Percentiles rank a stretch among this genome's conserved stretches.
Conservation (phyloP, 2,113 vertebrate species). For the Cyprinodon variegatus region DNA sequence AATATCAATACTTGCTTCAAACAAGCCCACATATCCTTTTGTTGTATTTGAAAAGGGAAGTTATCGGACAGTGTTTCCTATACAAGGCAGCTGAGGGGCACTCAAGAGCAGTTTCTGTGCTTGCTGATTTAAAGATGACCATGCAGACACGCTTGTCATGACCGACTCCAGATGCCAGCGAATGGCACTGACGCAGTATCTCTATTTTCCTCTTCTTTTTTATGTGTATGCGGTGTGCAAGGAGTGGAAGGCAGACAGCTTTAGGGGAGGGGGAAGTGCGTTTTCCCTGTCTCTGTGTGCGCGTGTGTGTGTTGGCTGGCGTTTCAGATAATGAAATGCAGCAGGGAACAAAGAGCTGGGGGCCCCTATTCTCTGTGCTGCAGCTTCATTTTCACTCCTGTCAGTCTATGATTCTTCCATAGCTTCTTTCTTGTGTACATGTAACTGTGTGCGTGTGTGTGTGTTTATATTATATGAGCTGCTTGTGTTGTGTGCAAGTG, state of each 20-base stretch:
- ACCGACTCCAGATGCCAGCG: constrained; percentile 65
- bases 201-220: constrained; percentile 64
- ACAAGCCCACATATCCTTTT: constrained; percentile 64
- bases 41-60: constrained; percentile 45
- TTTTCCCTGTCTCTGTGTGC: constrained; percentile 61
- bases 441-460: constrained; percentile 49
- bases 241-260: constrained; percentile 73
- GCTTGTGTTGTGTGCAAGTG: constrained; percentile 58
- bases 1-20: constrained; percentile 71
- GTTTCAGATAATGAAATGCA: constrained; percentile 82
- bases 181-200: constrained; percentile 74
- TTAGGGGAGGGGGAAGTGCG: constrained; percentile 76
- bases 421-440: constrained; percentile 65
- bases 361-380: constrained; percentile 79
- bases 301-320: constrained; percentile 75
- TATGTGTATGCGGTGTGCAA: constrained; percentile 63
- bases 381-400: constrained; percentile 78
- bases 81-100: constrained; percentile 2
- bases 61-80: constrained; percentile 31
- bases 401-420: constrained; percentile 79
- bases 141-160: constrained; percentile 63
- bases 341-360: constrained; percentile 81
- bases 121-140: constrained; percentile 58
- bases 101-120: constrained; percentile 18
- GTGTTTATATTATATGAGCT: constrained; percentile 70